Conservation (phyloP, 2,113 vertebrate genomes). For the Murina feae region DNA sequence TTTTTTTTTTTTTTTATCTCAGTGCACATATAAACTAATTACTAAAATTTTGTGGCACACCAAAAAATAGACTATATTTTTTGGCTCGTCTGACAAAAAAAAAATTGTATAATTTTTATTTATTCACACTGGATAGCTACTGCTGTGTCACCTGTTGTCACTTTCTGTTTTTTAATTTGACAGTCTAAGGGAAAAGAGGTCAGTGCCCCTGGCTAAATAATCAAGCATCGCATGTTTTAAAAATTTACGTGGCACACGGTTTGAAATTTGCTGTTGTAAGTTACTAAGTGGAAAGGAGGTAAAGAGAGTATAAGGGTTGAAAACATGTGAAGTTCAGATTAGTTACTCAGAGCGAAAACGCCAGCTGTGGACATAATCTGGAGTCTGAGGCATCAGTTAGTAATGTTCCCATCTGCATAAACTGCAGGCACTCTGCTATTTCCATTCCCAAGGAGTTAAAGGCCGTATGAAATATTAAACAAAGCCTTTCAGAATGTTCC, state of each 20-base stretch:
- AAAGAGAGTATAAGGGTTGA: not conserved
- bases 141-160: not conserved
- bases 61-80: not conserved
- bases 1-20: not conserved
- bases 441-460: not conserved
- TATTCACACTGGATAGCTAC: not conserved
- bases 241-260: not conserved
- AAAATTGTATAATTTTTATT: not conserved
- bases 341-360: not conserved
- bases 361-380: not conserved
- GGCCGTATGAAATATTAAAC: not conserved
- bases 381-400: too few relatives aligned
- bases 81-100: not conserved
- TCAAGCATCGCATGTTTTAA: not conserved
- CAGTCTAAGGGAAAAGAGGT: not conserved
- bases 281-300: not conserved
- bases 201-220: not conserved
- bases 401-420: not conserved
- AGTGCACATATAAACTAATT: not conserved
- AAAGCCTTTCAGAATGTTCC: not conserved
- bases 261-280: not conserved
- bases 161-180: not conserved
- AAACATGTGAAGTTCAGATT: not conserved
- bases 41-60: not conserved
- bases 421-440: not conserved